Percentiles rank a stretch among this genome's conserved stretches.
These are phyloP conservation scores for Ptychodera flava DNA, from an alignment of 35 echinoderm and acorn worm species.

Conservation along the genomic window DNA sequence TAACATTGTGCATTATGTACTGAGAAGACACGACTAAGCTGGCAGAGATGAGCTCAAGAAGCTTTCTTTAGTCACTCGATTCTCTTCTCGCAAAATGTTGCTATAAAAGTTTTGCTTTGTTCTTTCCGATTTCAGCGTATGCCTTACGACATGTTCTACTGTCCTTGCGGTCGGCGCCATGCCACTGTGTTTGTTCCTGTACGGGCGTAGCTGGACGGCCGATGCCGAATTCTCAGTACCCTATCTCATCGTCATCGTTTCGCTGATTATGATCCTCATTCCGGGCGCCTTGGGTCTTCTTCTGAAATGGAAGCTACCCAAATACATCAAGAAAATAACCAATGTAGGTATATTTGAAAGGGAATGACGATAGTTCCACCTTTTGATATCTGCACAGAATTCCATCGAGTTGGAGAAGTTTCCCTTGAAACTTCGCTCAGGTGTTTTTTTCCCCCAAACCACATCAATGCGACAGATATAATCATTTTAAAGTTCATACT, in stretches of 20 bases:
- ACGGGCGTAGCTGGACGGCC: conserved; percentile 77
- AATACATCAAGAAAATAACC: neutral
- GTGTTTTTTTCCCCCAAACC: no score
- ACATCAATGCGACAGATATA: no score
- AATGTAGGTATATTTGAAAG: neutral
- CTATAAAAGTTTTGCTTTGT: conserved; percentile 2
- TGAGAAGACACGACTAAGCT: no score
- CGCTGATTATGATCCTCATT: conserved; percentile 57
- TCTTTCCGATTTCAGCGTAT: conserved; percentile 38
- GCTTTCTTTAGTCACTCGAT: no score
- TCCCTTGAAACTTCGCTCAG: no score
- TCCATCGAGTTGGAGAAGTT: no score
- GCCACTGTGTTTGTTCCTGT: conserved; percentile 80
- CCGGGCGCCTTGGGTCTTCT: conserved; percentile 52
- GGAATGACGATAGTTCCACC: no score
- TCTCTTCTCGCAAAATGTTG: no score
- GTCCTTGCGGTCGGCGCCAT: conserved; percentile 65
- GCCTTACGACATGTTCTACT: conserved; percentile 76
- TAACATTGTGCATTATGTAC: no score
- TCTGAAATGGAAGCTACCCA: neutral
- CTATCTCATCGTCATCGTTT: conserved; percentile 52
- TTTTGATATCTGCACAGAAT: no score
- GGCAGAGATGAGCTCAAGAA: no score
- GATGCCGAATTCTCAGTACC: conserved; percentile 37
- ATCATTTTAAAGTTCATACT: no score